Base-by-base conservation (phyloP, 2,113 vertebrate species). In the Bubalus kerabau region DNA sequence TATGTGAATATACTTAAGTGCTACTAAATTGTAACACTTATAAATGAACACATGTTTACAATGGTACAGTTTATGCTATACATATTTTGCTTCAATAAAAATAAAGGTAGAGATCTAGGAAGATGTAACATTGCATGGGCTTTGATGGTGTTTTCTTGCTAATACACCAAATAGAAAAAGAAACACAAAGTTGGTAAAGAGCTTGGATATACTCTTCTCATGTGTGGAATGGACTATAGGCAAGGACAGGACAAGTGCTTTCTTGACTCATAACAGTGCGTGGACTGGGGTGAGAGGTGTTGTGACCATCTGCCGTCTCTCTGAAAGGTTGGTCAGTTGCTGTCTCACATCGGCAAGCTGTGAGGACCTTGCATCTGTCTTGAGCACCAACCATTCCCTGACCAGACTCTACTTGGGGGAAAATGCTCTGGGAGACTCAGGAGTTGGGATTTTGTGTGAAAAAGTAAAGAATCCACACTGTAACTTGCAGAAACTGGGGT, bases 321-420 rank as follows among this genome's bases (percentile, higher is more conserved):
- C 0, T 21, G 40, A n/a, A 92, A 99, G 99, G 99, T 46, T 99
- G 96, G 98, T 99, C 54, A 98, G 98, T 90, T 98, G 99, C 3
- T 91, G 98, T 21, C 97, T 99, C 96, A 98, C 99, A 0, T 67
- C 98, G 0, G 97, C 59, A 13, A 98, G 98, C 87, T 99, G 98
- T 88, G 94, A 97, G 3, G 98, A 93, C 62, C 97, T 99, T 0
- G 98, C 98, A 17, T 90, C 95, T 0, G 11, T 96, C 81, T 97
- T 99, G 91, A 56, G 40, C 28, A 87, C 89, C 96, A 98, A 87
- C 54, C 94, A 89, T 24, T 97, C 93, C 86, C 98, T 99, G 95
- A 98, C 90, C 76, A 90, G 94, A 78, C 97, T 98, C 36, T 98
- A 97, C 50, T 0, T 98, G 7, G 98, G 98, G 17, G 97, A 98